Evolutionary conservation across 2,113 vertebrate genomes (phyloP).

Genomic region (Corapipo altera): DNA sequence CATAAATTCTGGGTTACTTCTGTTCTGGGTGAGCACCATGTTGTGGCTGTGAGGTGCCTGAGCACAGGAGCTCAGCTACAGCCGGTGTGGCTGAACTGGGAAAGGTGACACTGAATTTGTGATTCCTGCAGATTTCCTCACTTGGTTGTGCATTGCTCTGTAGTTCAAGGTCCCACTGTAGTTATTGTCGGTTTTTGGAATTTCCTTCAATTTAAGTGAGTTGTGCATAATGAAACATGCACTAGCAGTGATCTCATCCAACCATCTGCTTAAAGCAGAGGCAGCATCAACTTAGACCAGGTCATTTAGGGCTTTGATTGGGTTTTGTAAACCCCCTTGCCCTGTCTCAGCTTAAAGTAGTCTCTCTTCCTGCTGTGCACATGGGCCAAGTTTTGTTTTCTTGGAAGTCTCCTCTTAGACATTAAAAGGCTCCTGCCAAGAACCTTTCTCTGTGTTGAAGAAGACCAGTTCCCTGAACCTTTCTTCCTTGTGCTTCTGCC

Average conservation of each 20-base stretch:
- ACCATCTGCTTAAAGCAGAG: neutral
- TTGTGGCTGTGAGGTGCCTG: neutral
- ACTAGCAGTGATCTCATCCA: neutral
- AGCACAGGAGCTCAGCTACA: neutral
- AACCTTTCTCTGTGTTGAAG: neutral
- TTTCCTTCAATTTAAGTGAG: neutral
- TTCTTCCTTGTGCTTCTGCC: neutral
- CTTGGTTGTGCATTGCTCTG: neutral
- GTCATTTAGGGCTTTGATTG: neutral
- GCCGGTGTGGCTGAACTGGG: rapidly evolving
- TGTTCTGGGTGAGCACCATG: neutral
- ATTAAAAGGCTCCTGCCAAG: neutral
- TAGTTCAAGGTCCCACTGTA: neutral
- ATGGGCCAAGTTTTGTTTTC: neutral
- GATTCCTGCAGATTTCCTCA: neutral
- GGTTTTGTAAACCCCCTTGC: neutral
- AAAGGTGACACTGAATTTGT: neutral
- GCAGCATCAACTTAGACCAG: neutral
- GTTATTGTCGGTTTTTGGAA: neutral
- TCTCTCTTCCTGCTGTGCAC: neutral
- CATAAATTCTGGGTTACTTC: too few relatives aligned
- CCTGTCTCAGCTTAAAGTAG: neutral
- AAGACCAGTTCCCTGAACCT: neutral
- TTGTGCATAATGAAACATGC: neutral
- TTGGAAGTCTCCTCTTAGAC: neutral